Conservation (phyloP, 2,888 invertebrate species). For the Pheosia gnoma region DNA sequence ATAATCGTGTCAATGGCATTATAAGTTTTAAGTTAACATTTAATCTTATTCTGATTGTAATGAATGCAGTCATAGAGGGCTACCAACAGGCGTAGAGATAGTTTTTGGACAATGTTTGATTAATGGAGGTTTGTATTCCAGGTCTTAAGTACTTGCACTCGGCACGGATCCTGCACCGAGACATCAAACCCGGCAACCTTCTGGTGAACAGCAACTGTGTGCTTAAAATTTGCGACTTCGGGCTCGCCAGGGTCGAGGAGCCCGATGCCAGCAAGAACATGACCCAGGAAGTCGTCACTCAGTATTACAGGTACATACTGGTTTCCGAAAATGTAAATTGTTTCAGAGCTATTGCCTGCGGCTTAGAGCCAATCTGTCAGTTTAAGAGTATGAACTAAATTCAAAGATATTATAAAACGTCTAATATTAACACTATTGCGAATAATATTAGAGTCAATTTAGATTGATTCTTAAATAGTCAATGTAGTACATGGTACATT, state of each 20-base stretch:
- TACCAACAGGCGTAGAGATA: too few relatives aligned
- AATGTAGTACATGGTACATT: too few relatives aligned
- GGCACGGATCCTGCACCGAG: conserved; percentile 98
- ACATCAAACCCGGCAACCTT: conserved; percentile 99
- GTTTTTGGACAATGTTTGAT: not conserved
- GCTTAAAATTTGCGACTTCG: conserved; percentile 99
- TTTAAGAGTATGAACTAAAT: too few relatives aligned
- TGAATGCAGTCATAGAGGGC: too few relatives aligned
- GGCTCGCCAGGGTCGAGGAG: conserved; percentile 98
- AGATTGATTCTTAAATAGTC: too few relatives aligned
- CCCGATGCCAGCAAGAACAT: conserved; percentile 96
- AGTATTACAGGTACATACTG: conserved; percentile 91
- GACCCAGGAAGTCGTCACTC: conserved; percentile 99
- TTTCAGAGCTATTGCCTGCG: not conserved
- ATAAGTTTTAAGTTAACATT: too few relatives aligned
- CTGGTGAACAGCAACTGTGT: conserved; percentile 99
- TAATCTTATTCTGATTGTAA: too few relatives aligned
- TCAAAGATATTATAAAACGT: too few relatives aligned
- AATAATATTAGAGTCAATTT: too few relatives aligned
- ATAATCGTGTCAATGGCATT: too few relatives aligned
- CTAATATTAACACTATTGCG: too few relatives aligned
- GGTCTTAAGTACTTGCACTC: conserved; percentile 99
- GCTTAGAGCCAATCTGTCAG: too few relatives aligned
- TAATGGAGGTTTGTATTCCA: conserved; percentile 57
- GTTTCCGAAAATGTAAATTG: not conserved